phyloP scores from a whole-genome alignment of 2,113 vertebrate species.

The Gasterosteus nipponicus region DNA sequence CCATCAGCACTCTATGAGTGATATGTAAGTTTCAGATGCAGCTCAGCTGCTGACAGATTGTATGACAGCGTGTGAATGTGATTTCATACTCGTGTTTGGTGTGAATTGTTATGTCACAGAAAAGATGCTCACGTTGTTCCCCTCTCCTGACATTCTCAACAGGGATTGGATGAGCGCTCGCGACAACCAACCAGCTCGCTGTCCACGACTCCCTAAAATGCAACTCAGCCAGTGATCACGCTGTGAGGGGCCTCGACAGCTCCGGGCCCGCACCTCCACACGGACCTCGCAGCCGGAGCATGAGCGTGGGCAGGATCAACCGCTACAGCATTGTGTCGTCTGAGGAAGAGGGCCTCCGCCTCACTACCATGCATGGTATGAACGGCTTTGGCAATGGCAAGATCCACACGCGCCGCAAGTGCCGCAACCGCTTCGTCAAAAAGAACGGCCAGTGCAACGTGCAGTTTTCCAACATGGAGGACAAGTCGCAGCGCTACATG shows the following conservation, averaged over 20 bases:
- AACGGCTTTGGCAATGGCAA: conserved; percentile 97
- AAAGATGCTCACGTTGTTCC: conserved; percentile 49
- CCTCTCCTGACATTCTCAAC: conserved; percentile 47
- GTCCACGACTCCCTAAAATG: conserved; percentile 62
- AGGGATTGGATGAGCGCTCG: conserved; percentile 63
- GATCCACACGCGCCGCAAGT: conserved; percentile 93
- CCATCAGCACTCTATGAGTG: no score
- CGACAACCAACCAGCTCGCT: conserved; percentile 46
- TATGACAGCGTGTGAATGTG: neutral
- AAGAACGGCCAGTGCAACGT: conserved; percentile 98
- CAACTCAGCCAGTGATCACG: conserved; percentile 56
- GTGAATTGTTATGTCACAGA: conserved; percentile 29
- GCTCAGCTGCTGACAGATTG: conserved; percentile 2
- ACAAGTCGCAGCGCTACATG: conserved; percentile 95
- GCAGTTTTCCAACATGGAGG: conserved; percentile 96
- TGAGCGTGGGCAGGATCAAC: conserved; percentile 90
- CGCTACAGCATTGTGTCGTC: conserved; percentile 97
- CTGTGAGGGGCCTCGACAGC: conserved; percentile 64
- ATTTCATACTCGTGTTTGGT: conserved; percentile 26
- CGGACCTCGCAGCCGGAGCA: conserved; percentile 77
- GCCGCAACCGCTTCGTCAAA: conserved; percentile 95
- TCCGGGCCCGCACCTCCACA: conserved; percentile 52
- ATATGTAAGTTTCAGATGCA: no score
- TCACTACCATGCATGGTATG: conserved; percentile 95
- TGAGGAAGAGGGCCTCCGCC: conserved; percentile 92